Conservation (phyloP, 2,113 vertebrate species). For the Salvelinus fontinalis region DNA sequence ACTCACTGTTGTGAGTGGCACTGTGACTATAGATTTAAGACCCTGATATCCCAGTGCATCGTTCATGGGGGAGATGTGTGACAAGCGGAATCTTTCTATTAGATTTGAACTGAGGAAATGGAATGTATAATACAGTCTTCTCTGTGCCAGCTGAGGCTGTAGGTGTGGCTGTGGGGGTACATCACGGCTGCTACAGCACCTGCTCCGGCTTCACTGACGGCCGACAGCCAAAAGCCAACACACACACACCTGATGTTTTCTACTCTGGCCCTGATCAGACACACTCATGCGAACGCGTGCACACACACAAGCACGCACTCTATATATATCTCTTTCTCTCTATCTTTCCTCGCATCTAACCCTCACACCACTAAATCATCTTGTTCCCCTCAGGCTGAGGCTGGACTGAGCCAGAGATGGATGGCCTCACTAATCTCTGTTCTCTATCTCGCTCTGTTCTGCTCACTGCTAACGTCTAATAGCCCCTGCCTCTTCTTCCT, state of each 20-base stretch:
- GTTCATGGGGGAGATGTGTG: slow-evolving; percentile 50
- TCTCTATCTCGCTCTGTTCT: neutral
- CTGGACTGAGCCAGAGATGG: neutral
- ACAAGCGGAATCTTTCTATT: slow-evolving; percentile 27
- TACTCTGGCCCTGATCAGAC: neutral
- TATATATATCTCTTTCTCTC: too few species aligned
- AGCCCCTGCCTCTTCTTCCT: neutral
- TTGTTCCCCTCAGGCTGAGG: neutral
- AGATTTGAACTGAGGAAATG: slow-evolving; percentile 56
- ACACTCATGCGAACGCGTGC: neutral
- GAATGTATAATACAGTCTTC: slow-evolving; percentile 29
- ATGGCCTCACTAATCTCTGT: neutral
- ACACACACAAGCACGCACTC: neutral
- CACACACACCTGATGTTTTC: neutral
- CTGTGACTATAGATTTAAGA: slow-evolving; percentile 33
- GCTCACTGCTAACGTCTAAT: neutral
- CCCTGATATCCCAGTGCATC: neutral
- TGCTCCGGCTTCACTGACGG: slow-evolving; percentile 23
- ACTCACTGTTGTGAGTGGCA: slow-evolving; percentile 26
- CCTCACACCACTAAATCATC: too few species aligned
- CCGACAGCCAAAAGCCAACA: neutral
- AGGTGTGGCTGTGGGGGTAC: neutral
- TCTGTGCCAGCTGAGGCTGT: slow-evolving; percentile 57
- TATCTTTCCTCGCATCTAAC: too few species aligned
- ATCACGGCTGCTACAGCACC: slow-evolving; percentile 24